phyloP scores from a whole-genome alignment of 2,797 vertebrate species.

The Orestias chungarensis region DNA sequence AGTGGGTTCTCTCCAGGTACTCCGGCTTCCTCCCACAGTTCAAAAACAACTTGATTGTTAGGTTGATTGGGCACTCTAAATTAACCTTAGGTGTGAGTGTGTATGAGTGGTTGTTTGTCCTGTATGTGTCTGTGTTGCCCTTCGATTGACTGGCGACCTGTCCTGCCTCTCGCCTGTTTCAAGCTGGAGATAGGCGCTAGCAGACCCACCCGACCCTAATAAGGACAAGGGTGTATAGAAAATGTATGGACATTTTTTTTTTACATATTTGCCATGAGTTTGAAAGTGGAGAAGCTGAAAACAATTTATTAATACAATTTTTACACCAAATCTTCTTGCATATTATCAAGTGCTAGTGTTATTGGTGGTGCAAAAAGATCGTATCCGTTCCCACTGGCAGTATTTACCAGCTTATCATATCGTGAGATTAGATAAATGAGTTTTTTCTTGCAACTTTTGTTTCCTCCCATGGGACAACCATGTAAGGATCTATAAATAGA shows the following conservation, averaged over 20 bases:
- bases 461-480: slow-evolving; percentile 20
- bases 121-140: too few relatives aligned
- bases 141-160: too few relatives aligned
- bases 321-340: not conserved
- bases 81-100: too few relatives aligned
- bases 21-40: too few relatives aligned
- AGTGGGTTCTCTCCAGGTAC: too few relatives aligned
- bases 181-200: too few relatives aligned
- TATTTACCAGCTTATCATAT: slow-evolving; percentile 1
- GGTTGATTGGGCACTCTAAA: too few relatives aligned
- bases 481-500: slow-evolving; percentile 14
- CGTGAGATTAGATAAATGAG: slow-evolving; percentile 2
- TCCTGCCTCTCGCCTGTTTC: too few relatives aligned
- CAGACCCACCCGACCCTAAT: too few relatives aligned
- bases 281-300: not conserved
- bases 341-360: not conserved
- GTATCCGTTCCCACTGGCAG: slow-evolving; percentile 5
- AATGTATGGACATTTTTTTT: not conserved
- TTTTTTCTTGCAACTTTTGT: slow-evolving; percentile 13
- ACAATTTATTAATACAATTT: not conserved
- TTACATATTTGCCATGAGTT: not conserved
- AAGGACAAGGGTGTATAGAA: too few relatives aligned
- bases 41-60: too few relatives aligned
- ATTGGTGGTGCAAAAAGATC: not conserved
- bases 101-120: too few relatives aligned